Conservation (phyloP, 2,113 vertebrate species). For the Nettapus auritus region DNA sequence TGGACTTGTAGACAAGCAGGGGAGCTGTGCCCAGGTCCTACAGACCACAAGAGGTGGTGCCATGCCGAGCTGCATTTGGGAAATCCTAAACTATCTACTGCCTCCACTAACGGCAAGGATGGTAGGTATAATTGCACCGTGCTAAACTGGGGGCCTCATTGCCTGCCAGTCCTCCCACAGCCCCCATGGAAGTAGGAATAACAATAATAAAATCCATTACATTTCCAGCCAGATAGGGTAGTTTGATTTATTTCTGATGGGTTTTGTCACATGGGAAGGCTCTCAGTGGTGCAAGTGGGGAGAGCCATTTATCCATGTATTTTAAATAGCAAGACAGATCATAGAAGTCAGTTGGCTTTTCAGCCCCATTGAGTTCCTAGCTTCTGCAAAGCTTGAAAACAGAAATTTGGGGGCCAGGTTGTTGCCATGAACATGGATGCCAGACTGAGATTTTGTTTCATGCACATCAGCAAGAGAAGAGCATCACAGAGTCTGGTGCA, state of each 20-base stretch:
- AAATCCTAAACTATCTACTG: background rate
- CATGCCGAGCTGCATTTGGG: background rate
- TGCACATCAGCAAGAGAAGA: background rate
- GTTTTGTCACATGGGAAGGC: background rate
- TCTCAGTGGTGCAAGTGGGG: background rate
- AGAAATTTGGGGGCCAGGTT: background rate
- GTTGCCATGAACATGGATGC: background rate
- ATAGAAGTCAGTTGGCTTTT: background rate
- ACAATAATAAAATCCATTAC: background rate
- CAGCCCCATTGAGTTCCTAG: background rate
- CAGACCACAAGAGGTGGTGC: rapidly evolving
- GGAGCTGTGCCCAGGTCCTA: background rate
- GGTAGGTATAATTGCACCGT: background rate
- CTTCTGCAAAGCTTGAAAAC: background rate
- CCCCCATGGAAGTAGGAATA: background rate
- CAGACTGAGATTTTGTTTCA: background rate
- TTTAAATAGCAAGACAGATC: background rate
- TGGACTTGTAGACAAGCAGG: background rate
- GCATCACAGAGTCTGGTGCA: rapidly evolving
- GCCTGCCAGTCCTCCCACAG: background rate
- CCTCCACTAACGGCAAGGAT: background rate
- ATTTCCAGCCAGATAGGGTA: background rate
- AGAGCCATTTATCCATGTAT: background rate
- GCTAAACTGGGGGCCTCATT: background rate
- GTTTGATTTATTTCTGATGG: background rate